These are phyloP conservation scores for Drosophila paracracens DNA, from an alignment of 2,888 invertebrate species.

Conservation along the genomic window DNA sequence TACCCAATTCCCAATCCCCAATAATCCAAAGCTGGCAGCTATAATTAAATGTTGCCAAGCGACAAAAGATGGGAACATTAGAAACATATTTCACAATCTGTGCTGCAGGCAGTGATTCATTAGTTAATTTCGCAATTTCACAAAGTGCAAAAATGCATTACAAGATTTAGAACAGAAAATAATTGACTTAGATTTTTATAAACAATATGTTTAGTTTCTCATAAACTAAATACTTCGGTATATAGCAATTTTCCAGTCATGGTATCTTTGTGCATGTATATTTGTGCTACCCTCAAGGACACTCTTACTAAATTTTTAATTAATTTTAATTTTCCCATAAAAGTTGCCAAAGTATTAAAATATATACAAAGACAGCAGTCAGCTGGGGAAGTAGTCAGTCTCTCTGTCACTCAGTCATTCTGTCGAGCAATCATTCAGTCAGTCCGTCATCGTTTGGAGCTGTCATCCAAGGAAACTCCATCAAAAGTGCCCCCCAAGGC, in stretches of 20 bases:
- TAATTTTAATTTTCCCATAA: background rate
- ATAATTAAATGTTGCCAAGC: constrained; percentile 40
- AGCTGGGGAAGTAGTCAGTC: constrained; percentile 29
- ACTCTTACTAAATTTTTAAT: background rate
- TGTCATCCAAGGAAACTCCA: constrained; percentile 54
- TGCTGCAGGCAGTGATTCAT: constrained; percentile 11
- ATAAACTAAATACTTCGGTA: background rate
- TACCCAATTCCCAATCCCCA: constrained; percentile 23
- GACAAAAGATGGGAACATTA: constrained; percentile 12
- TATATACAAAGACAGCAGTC: constrained; percentile 7
- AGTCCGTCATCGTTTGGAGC: constrained; percentile 19
- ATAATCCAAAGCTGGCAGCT: constrained; percentile 47
- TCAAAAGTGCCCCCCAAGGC: constrained; percentile 50
- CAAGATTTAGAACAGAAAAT: background rate
- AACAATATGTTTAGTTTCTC: background rate
- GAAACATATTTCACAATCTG: constrained; percentile 30
- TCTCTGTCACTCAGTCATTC: constrained; percentile 27
- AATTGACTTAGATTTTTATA: background rate
- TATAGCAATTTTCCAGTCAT: background rate
- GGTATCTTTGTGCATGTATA: background rate
- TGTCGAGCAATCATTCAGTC: constrained; percentile 21
- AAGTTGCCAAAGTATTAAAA: background rate
- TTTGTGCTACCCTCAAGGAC: background rate
- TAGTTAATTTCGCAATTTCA: constrained; percentile 15
- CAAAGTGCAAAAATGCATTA: constrained; percentile 9